Evolutionary conservation across 1,140 invertebrate species (phyloP), one percentile per base, ranked within the genome.

Genomic region (Yoshiicerus persimilis): DNA sequence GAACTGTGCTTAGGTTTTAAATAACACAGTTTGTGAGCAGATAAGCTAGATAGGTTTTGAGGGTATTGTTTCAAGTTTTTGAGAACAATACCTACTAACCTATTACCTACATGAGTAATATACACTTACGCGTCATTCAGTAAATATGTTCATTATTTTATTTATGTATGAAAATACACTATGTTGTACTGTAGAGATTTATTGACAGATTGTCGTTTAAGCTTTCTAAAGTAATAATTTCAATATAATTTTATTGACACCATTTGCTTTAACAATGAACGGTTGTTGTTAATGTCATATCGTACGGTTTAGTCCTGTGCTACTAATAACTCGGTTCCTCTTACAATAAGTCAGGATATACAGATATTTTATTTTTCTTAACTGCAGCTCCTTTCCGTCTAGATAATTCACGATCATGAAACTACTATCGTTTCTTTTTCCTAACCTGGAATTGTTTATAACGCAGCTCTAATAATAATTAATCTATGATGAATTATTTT

Each of bases 291-390:
- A 70, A 13, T 27, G 30, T 70, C 25, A 30, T 70, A 70, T 70
- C 47, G 47, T 56, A 56, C 47, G 47, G 23, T 70, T 30, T 70
- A 70, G 23, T 70, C 23, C 64, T 25, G 27, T 27, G 64, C 23
- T 27, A 27, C 64, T 70, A 27, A 70, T 30, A 70, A 70, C 27
- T 38, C 32, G 32, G 75, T 80, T 80, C 75, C 75, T 80, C 34
- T 80, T n/a, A 80, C 38, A 70, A 56, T 25, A 80, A 80, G 75
- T 80, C 75, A 80, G 75, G 75, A 80, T 80, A 38, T 80, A 80
- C 75, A 80, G 75, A 80, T 36, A 20, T 80, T 80, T 80, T 80
- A 80, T 80, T 80, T 80, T 80, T 80, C 75, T 34, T 80, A 80
- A 32, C 75, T 80, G 32, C 75, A 80, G n/a, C 75, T 80, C 75